Conservation (phyloP, 2,797 vertebrate species). For the Lophotriccus pileatus region DNA sequence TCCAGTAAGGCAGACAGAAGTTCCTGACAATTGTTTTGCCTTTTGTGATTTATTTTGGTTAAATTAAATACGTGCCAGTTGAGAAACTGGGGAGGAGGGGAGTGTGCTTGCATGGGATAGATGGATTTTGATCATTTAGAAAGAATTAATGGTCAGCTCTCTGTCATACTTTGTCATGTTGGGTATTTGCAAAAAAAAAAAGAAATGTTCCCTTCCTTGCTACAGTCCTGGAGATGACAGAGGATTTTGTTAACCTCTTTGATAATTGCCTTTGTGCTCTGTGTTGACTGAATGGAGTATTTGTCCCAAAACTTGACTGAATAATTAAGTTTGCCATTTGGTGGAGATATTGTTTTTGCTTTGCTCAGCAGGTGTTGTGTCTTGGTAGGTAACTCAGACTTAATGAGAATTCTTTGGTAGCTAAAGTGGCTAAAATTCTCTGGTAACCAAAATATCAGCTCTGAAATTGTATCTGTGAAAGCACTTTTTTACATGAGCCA, state of each 20-base stretch:
- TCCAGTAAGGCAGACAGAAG: conserved; percentile 31
- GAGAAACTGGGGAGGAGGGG: conserved; percentile 70
- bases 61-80: conserved; percentile 78
- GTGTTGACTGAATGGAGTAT: accelerated
- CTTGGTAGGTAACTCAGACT: neutral
- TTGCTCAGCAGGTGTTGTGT: neutral
- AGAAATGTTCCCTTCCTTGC: neutral
- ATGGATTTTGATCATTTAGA: conserved; percentile 28
- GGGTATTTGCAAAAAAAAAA: neutral
- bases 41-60: conserved; percentile 79
- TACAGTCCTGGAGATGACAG: neutral
- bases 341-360: neutral
- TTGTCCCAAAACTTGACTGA: neutral
- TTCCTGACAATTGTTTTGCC: conserved; percentile 55
- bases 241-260: neutral
- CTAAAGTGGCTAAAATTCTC: neutral
- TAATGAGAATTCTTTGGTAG: neutral
- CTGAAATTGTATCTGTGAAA: neutral
- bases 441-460: neutral
- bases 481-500: neutral
- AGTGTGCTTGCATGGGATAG: neutral
- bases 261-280: neutral
- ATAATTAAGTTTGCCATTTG: neutral
- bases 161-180: neutral
- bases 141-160: conserved; percentile 37